These are phyloP conservation scores for Stratiomys singularior DNA, from an alignment of 2,888 invertebrate species.

Conservation along the genomic window DNA sequence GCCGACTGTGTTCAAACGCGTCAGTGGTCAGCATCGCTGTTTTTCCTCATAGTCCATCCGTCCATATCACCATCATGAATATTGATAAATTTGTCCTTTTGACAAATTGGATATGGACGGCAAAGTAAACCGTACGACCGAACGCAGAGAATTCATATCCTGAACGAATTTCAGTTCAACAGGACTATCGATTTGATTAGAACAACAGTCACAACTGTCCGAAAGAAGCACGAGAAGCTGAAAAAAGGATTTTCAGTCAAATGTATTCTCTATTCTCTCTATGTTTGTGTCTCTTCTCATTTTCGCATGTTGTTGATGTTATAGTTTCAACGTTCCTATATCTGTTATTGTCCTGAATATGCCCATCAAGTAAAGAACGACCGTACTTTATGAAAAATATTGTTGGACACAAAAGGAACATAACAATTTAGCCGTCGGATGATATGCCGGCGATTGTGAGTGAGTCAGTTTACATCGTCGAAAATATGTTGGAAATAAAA, in stretches of 20 bases:
- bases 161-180: background rate
- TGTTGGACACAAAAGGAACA: constrained; percentile 14
- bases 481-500: constrained; percentile 23
- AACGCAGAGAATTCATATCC: background rate
- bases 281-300: background rate
- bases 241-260: constrained; percentile 2
- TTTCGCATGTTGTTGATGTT: background rate
- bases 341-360: constrained; percentile 29
- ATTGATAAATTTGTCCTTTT: constrained; percentile 41
- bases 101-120: constrained; percentile 34
- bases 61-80: constrained; percentile 21
- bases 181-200: constrained; percentile 39
- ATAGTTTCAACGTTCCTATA: background rate
- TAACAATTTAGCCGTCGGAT: background rate
- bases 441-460: background rate
- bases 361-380: constrained; percentile 8
- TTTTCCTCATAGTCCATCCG: background rate
- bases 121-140: background rate
- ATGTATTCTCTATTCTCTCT: background rate
- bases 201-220: background rate
- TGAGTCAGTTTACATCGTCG: background rate
- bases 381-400: constrained; percentile 25
- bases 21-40: background rate
- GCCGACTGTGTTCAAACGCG: background rate
- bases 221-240: background rate